Evolutionary conservation across 1,140 invertebrate genomes (phyloP).

Genomic region (Philotrypesis tridentata): DNA sequence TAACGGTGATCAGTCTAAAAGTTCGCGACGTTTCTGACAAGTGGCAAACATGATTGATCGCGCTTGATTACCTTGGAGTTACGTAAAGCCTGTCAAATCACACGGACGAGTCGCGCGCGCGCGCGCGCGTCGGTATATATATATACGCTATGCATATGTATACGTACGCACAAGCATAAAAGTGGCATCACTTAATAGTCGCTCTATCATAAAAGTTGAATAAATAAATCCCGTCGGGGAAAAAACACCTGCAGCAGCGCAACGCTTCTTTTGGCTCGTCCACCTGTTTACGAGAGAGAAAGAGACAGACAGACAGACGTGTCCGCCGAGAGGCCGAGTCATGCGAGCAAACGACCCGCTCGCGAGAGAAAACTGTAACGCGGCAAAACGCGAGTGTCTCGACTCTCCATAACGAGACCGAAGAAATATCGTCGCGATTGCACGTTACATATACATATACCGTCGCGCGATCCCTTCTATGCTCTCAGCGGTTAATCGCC

Average conservation of each 20-base stretch:
- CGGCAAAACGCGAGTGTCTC: too few species aligned
- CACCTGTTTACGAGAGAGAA: too few species aligned
- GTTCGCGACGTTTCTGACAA: constrained; percentile 47
- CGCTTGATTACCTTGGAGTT: constrained; percentile 38
- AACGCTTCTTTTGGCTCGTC: not conserved
- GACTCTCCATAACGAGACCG: too few species aligned
- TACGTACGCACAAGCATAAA: constrained; percentile 35
- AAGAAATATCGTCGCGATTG: too few species aligned
- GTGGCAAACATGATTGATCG: constrained; percentile 49
- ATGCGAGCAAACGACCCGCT: not conserved
- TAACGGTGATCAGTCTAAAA: constrained; percentile 41
- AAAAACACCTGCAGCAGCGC: not conserved
- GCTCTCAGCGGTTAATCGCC: not conserved
- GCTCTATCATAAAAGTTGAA: constrained; percentile 30
- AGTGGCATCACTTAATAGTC: constrained; percentile 44
- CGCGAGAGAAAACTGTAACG: not conserved
- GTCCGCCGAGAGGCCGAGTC: not conserved
- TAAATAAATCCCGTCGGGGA: constrained; percentile 29
- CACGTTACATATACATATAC: too few species aligned
- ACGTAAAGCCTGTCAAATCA: constrained; percentile 48
- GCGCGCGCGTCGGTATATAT: too few species aligned
- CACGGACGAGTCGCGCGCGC: too few species aligned
- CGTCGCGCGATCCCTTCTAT: too few species aligned
- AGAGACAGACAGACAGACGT: too few species aligned
- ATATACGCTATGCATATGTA: constrained; percentile 12